A percentile compares a stretch with the other conserved stretches of the same genome.
Conservation (phyloP, 2,113 vertebrate species). For the Stigmatopora argus region DNA sequence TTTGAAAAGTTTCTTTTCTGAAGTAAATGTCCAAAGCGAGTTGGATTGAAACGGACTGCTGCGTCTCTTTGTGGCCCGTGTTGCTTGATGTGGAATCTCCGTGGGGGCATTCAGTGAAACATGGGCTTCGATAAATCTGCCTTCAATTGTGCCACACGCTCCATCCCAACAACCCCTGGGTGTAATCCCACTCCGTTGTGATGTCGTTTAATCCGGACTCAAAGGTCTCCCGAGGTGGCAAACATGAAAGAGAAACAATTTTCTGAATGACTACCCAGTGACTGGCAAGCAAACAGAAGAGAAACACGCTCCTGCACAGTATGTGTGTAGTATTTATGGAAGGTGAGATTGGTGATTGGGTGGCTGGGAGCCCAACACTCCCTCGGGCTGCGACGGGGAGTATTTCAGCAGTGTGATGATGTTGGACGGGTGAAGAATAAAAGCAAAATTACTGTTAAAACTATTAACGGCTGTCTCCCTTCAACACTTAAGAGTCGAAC, state of each 20-base stretch:
- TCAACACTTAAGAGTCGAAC: slow-evolving; percentile 6
- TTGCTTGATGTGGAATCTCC: slow-evolving; percentile 7
- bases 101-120: slow-evolving; percentile 7
- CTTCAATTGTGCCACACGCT: slow-evolving; percentile 51
- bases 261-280: slow-evolving; percentile 25
- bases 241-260: slow-evolving; percentile 26
- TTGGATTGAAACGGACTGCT: slow-evolving; percentile 4
- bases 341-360: slow-evolving; percentile 31
- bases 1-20: neutral
- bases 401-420: slow-evolving; percentile 19
- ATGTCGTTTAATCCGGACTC: slow-evolving; percentile 45
- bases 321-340: slow-evolving; percentile 18
- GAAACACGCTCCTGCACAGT: slow-evolving; percentile 6
- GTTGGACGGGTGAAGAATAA: slow-evolving; percentile 13
- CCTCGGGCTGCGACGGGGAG: slow-evolving; percentile 18
- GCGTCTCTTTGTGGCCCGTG: slow-evolving; percentile 11
- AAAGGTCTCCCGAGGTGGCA: slow-evolving; percentile 35
- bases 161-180: slow-evolving; percentile 38
- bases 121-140: slow-evolving; percentile 24
- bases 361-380: slow-evolving; percentile 4
- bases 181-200: slow-evolving; percentile 42
- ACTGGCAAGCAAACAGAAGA: slow-evolving; percentile 19
- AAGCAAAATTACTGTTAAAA: neutral
- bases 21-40: slow-evolving; percentile 11
- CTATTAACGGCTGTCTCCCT: neutral